phyloP scores from a whole-genome alignment of 2,797 vertebrate genomes.

The Pteronotus mesoamericanus region DNA sequence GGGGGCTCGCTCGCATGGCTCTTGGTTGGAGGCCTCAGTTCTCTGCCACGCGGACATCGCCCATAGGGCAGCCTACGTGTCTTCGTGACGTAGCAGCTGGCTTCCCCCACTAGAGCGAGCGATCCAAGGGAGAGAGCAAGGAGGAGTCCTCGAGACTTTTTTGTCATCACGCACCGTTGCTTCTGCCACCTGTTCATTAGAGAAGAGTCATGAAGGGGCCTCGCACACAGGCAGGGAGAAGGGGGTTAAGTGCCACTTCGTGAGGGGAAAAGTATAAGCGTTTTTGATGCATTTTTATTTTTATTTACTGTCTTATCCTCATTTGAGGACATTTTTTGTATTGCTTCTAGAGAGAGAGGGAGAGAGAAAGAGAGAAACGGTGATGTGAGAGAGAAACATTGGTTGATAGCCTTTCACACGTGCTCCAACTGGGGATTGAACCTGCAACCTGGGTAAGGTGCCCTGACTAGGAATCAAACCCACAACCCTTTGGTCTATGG shows the following conservation, averaged over 20 bases:
- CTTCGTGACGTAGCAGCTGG: neutral
- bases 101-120: neutral
- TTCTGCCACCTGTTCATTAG: neutral
- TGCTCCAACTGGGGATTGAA: too few relatives aligned
- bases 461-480: neutral
- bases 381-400: too few relatives aligned
- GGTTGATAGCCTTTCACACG: too few relatives aligned
- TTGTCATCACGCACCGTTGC: neutral
- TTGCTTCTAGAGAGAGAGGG: neutral
- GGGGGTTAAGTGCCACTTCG: neutral
- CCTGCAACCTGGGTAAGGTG: neutral
- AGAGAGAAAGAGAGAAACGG: too few relatives aligned
- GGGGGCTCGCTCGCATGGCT: neutral
- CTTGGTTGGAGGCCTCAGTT: neutral
- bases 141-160: neutral
- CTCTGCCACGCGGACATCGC: fast-evolving
- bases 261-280: neutral
- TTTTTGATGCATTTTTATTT: neutral
- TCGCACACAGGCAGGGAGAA: neutral
- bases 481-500: neutral
- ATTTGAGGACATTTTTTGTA: too few relatives aligned
- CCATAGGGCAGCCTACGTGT: neutral
- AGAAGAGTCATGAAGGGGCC: neutral
- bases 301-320: too few relatives aligned
- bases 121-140: neutral